Base-by-base conservation (phyloP, 2,888 invertebrate species). In the Synanthedon andrenaeformis region DNA sequence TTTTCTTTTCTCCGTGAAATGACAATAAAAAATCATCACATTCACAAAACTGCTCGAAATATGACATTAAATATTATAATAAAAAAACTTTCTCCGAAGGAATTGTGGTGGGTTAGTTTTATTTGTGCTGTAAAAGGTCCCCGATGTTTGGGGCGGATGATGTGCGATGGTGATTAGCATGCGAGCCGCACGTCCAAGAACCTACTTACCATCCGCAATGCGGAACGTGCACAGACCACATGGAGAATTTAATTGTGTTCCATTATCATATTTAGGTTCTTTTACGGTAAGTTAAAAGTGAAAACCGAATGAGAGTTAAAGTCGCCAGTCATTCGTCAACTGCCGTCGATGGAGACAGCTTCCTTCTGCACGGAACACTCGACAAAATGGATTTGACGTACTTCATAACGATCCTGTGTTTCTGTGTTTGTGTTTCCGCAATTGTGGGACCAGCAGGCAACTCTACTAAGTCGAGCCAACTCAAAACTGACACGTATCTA, bases 401-500 rank as follows among this genome's bases (percentile, higher is more conserved):
- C 62, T 66, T 72, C 59, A 62, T 72, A 53, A 64, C 66, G 55
- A 55, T 82, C 59, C 60, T 84, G 52, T 69, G 71, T 55, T 58
- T 81, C 52, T 65, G 73, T 64, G 75, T 65, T 58, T 76, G 72
- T 59, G 82, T 65, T 56, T 65, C 75, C 45, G 86, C 85, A 51
- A 84, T 87, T 49, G 70, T 84, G 8, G 82, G 81, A n/a, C 84
- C 83, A 11, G 56, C 58, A n/a, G 63, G 61, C 19, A 86, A 83
- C 58, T 69, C 65, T 55, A 85, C 82, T 1, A 82, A 81, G 64
- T 54, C 64, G 13, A 17, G 56, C 19, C 60, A 65, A 52, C 67
- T 75, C 52, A 84, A 83, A 69, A 79, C 79, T 1, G 92, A 92
- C 70, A 90, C 91, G 3, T 92, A 92, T 64, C 72, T 92, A 60